A percentile compares a stretch with the other conserved stretches of the same genome.
phyloP scores from a whole-genome alignment of 2,888 invertebrate genomes.

The Drosophila longiperda region DNA sequence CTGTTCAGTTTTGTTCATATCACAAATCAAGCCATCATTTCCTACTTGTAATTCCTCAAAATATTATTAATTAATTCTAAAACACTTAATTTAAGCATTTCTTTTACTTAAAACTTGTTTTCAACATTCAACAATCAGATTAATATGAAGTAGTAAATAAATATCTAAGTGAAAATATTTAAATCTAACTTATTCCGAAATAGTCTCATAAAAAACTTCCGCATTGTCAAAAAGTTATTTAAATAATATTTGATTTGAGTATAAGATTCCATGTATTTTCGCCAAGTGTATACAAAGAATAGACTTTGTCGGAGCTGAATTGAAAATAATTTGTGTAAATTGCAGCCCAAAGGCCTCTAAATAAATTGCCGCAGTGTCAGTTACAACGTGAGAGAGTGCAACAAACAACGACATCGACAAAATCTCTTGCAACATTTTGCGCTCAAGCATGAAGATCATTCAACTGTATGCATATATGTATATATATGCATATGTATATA shows the following conservation, averaged over 20 bases:
- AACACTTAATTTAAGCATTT: not conserved
- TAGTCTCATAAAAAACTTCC: not conserved
- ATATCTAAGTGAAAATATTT: not conserved
- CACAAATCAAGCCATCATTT: not conserved
- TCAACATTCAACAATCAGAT: not conserved
- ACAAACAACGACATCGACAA: slow-evolving; percentile 4
- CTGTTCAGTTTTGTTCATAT: not conserved
- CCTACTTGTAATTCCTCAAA: not conserved
- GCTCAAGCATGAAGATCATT: slow-evolving; percentile 71
- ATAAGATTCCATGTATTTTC: not conserved
- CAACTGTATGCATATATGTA: slow-evolving; percentile 52
- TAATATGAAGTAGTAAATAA: not conserved
- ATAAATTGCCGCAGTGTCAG: slow-evolving; percentile 61
- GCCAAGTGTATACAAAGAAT: not conserved
- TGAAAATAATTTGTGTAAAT: slow-evolving; percentile 33
- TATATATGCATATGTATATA: not conserved
- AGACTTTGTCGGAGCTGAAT: not conserved
- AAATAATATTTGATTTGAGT: not conserved
- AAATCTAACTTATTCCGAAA: not conserved
- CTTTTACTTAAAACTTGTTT: not conserved
- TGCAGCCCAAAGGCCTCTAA: slow-evolving; percentile 34
- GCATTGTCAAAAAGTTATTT: not conserved
- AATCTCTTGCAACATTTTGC: slow-evolving; percentile 29
- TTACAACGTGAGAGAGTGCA: slow-evolving; percentile 56
- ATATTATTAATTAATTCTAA: not conserved